Evolutionary conservation across 2,888 invertebrate genomes (phyloP), one percentile per base, ranked within the genome.

Genomic region (Cantharis flavilabris): DNA sequence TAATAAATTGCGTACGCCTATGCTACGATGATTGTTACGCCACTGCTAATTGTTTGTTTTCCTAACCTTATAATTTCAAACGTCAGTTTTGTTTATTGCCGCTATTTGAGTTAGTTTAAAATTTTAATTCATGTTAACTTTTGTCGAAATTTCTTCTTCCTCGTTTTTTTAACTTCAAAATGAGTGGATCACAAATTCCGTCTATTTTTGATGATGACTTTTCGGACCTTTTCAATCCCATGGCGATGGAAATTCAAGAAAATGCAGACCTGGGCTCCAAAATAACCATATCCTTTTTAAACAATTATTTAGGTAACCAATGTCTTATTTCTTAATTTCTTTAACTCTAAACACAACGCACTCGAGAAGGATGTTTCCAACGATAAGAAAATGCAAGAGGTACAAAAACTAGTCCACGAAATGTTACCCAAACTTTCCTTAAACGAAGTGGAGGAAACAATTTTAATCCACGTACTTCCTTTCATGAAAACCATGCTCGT

Each of bases 201-300:
- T 49, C 9, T n/a, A n/a, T 49, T n/a, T 69, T 73, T 62, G 62
- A 28, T n/a, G 67, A 73, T 18, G 73, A 73, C 28, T 73, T 73
- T 14, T 26, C 28, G 0, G 67, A 69, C n/a, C 9, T 73, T 16
- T 73, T 73, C 18, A 62, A 69, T 69, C 26, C 30, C 10, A 3
- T 62, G 13, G 62, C 67, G 4, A 73, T 73, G 73, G 73, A 73
- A 3, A 69, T 73, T 14, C 65, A 73, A 64, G 72, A 72, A 16
- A 10, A 14, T 14, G 70, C 67, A 69, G 69, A 69, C 3, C 49
- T 9, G 7, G 16, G 18, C 5, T 20, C 9, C 2, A 49, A 26
- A 14, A 62, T 74, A 70, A 49, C 76, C 20, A 76, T 80, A 80
- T 80, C 80, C 80, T 80, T 80, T 79, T 71, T 9, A 64, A 26